These are phyloP conservation scores for Callopanchax toddi DNA, from an alignment of 2,113 vertebrate species.

Conservation along the genomic window DNA sequence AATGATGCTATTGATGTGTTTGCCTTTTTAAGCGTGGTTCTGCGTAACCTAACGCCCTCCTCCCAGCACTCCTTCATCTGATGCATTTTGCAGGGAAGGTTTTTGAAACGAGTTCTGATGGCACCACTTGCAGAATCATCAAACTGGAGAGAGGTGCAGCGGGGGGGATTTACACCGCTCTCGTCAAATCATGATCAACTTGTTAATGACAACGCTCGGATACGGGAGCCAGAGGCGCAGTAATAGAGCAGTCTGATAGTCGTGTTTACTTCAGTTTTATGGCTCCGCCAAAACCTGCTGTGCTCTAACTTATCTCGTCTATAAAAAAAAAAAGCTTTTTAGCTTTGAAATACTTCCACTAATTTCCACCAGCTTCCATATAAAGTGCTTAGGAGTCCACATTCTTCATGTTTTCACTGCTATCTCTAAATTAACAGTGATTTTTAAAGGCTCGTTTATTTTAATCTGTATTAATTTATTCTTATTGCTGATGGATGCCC, in stretches of 20 bases:
- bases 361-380: constrained; percentile 3
- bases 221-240: constrained; percentile 6
- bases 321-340: constrained; percentile 23
- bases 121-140: constrained; percentile 17
- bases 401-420: background rate
- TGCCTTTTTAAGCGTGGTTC: constrained; percentile 62
- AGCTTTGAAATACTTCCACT: constrained; percentile 8
- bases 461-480: constrained; percentile 3
- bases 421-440: background rate
- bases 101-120: constrained; percentile 30
- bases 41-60: constrained; percentile 53
- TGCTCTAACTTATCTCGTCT: constrained; percentile 8
- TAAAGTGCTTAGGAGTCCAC: background rate
- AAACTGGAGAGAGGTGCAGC: constrained; percentile 18
- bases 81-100: constrained; percentile 41
- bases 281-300: constrained; percentile 11
- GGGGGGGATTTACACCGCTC: constrained; percentile 25
- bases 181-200: constrained; percentile 39
- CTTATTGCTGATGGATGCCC: constrained; percentile 22
- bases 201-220: constrained; percentile 29
- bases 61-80: constrained; percentile 52
- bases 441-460: background rate
- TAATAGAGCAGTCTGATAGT: constrained; percentile 33
- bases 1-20: constrained; percentile 73
- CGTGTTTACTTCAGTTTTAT: constrained; percentile 45